Evolutionary conservation across 2,113 vertebrate genomes (phyloP), one percentile per base, ranked within the genome.

Genomic region (Otis tarda): DNA sequence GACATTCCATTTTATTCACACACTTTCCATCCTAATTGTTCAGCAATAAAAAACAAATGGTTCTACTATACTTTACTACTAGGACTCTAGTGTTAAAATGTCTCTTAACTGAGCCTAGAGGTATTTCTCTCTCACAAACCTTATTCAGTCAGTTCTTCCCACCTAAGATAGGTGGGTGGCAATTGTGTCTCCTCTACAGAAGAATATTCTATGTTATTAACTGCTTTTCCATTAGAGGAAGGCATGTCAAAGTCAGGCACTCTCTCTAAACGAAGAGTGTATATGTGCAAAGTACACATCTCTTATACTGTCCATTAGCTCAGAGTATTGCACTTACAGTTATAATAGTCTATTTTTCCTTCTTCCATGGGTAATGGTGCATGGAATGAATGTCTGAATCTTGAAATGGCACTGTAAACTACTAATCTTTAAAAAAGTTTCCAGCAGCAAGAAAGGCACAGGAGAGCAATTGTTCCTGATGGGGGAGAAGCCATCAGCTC

Each of bases 291-390:
- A 77, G 91, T 57, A 95, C 94, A 56, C 47, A 39, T 88, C 91
- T 94, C 94, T 96, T 93, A 96, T 35, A 45, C 83, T 96, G 84
- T 87, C 91, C 93, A 87, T 94, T 95, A 97, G 92, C 70, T 96
- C 82, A 89, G 90, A 92, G 91, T 31, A 78, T 77, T 94, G 89
- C 86, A 77, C 83, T 97, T 97, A 90, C 47, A 88, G 83, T 74
- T 92, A 78, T 65, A 95, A 96, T 80, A 94, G 94, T 82, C 92
- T 94, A 82, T 94, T 87, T 95, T 84, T 63, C 74, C 85, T 92
- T 94, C 94, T 94, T 94, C 94, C 89, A 92, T 90, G 88, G 90
- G 94, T 97, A 95, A 96, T 82, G 95, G 94, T 92, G 83, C 95
- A 80, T 86, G 81, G 90, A 96, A 96, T 94, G 83, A 95, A 88